Evolutionary conservation across 1,140 invertebrate genomes (phyloP).

Genomic region (Aleiodes sp.): DNA sequence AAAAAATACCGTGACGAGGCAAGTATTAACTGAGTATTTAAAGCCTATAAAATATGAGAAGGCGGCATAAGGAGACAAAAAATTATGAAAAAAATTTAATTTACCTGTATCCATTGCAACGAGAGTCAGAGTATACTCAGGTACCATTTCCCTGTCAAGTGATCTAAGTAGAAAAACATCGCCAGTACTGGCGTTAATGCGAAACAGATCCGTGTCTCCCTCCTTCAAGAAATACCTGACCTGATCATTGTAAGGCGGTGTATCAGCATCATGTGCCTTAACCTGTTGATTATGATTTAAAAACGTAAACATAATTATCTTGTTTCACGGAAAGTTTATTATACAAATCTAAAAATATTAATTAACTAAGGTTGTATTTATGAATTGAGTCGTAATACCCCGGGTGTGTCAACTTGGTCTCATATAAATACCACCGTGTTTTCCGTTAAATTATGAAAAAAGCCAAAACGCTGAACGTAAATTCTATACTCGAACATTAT

Average conservation of each 20-base stretch:
- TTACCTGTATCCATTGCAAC: constrained; percentile 94
- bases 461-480: neutral
- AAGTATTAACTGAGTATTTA: no score
- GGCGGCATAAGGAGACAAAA: neutral
- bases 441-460: constrained; percentile 1
- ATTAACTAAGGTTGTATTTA: neutral
- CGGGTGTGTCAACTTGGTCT: neutral
- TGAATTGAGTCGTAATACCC: neutral
- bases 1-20: neutral
- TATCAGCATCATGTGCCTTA: constrained; percentile 88
- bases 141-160: constrained; percentile 83
- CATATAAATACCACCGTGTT: neutral
- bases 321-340: no score
- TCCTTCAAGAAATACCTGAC: constrained; percentile 93
- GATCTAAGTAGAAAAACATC: constrained; percentile 84
- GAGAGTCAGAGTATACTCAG: constrained; percentile 84
- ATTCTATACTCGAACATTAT: neutral
- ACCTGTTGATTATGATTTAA: constrained; percentile 66
- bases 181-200: constrained; percentile 88
- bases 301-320: no score
- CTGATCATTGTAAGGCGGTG: constrained; percentile 88
- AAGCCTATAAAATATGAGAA: neutral
- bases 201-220: constrained; percentile 87
- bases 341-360: no score
- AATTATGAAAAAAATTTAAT: constrained; percentile 46